These are phyloP conservation scores for Leptopilina drosophilae DNA, from an alignment of 2,888 invertebrate species.

Conservation along the genomic window DNA sequence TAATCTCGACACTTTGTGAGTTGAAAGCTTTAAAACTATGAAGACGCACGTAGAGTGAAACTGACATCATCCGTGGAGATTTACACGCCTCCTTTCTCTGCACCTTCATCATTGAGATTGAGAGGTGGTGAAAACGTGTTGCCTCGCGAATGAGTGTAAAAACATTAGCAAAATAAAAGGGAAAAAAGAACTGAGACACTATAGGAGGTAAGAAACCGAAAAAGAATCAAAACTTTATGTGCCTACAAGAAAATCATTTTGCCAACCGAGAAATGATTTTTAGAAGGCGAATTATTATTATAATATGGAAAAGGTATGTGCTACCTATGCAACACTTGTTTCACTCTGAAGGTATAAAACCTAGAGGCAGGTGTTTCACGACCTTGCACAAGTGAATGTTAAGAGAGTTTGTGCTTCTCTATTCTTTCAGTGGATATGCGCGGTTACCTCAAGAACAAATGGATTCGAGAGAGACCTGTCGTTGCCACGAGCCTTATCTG, in stretches of 20 bases:
- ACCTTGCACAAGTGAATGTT: slow-evolving; percentile 65
- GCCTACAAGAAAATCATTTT: too few relatives aligned
- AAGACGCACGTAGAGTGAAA: slow-evolving; percentile 32
- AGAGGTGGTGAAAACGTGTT: slow-evolving; percentile 35
- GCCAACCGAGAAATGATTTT: too few relatives aligned
- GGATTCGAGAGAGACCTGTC: slow-evolving; percentile 26
- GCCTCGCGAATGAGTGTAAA: slow-evolving; percentile 4
- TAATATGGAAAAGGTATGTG: slow-evolving; percentile 55
- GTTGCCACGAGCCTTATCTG: slow-evolving; percentile 37
- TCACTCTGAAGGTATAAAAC: slow-evolving; percentile 55
- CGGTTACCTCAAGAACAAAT: slow-evolving; percentile 36
- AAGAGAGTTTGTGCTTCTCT: slow-evolving; percentile 45
- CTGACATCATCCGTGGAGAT: slow-evolving; percentile 25
- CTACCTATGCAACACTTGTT: slow-evolving; percentile 28
- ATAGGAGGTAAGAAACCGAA: slow-evolving; percentile 43
- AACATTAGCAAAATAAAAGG: slow-evolving; percentile 9
- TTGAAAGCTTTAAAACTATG: slow-evolving; percentile 32
- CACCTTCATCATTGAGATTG: slow-evolving; percentile 24
- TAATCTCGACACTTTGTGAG: slow-evolving; percentile 28
- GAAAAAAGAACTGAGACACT: slow-evolving; percentile 31
- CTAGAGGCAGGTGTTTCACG: slow-evolving; percentile 63
- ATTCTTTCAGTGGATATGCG: slow-evolving; percentile 11
- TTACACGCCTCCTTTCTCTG: slow-evolving; percentile 12
- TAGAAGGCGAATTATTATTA: too few relatives aligned
- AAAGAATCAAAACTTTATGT: too few relatives aligned